Evolutionary conservation across 2,888 invertebrate species (phyloP), one percentile per base, ranked within the genome.

Genomic region (Cantharis rustica): DNA sequence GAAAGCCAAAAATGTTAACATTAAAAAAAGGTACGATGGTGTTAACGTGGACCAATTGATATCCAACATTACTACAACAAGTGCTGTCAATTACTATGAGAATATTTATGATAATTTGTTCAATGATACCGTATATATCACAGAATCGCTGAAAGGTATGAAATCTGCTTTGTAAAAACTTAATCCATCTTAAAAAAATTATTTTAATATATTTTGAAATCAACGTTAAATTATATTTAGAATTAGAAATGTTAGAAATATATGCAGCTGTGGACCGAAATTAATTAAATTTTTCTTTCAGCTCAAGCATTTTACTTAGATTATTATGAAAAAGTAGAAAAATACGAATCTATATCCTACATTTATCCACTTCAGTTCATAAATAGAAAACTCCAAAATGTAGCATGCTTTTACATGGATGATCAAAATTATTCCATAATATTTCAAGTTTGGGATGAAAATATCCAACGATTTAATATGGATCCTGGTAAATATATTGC

Each of bases 111-210:
- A 87, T 1, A 82, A 81, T 66, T 80, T 88, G n/a, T 78, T 84
- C 23, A 80, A 84, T 16, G 82, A 84, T 79, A 81, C 87, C 1
- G 69, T 78, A 2, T 78, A 82, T 73, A 81, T 87, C 11, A 84
- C 83, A 26, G 82, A 83, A 82, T 89, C 85, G 79, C 84, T 86
- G 31, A 78, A 77, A 83, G 83, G 85, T 87, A 86, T 15, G n/a
- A 17, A 4, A 17, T 17, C 17, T 17, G 2, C 17, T 4, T 2
- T 17, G 17, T 17, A 17, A 17, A 17, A 1, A 17, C 3, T 17
- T 17, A 4, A 17, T 17, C 17, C 2, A 17, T 2, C 17, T 17
- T 17, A 20, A 20, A 20, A 20, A 20, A 4, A 20, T 5, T 5
- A 20, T 20, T 20, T 17, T 17, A 17, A 20, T 20, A 20, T 20